Percentiles rank a stretch among this genome's conserved stretches.
phyloP scores from a whole-genome alignment of 2,113 vertebrate genomes.

The Carollia perspicillata region DNA sequence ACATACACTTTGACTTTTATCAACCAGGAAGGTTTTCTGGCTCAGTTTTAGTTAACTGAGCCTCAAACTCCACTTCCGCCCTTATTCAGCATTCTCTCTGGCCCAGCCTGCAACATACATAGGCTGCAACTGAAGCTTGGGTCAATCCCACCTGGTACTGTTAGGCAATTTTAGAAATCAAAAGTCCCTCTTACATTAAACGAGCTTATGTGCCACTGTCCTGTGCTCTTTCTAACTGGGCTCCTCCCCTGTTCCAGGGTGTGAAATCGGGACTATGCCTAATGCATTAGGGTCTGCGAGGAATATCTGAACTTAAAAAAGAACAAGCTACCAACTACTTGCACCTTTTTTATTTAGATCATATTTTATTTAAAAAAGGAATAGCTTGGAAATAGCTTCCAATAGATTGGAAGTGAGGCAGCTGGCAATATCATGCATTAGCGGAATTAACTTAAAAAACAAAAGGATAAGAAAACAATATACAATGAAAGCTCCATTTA shows the following conservation, averaged over 20 bases:
- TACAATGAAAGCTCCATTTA: not conserved
- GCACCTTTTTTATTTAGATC: not conserved
- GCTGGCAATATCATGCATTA: not conserved
- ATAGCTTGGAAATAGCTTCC: not conserved
- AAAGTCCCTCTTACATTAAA: not conserved
- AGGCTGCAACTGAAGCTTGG: not conserved
- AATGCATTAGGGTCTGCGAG: not conserved
- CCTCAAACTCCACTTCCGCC: not conserved
- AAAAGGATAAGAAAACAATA: conserved; percentile 12
- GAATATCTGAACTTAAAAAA: not conserved
- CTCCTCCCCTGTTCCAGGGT: not conserved
- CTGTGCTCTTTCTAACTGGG: not conserved
- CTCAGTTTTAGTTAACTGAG: not conserved
- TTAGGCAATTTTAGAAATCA: not conserved
- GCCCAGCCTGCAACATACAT: not conserved
- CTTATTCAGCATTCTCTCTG: not conserved
- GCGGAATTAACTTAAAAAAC: not conserved
- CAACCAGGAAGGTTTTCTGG: not conserved
- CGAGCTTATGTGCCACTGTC: not conserved
- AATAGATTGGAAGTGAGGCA: not conserved
- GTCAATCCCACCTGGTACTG: not conserved
- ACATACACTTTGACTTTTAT: not conserved
- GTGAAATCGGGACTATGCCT: not conserved
- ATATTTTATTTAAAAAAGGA: conserved; percentile 27
- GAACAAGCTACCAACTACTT: not conserved